Base-by-base conservation (phyloP, 1,140 invertebrate genomes). In the Polypedilum vanderplanki region DNA sequence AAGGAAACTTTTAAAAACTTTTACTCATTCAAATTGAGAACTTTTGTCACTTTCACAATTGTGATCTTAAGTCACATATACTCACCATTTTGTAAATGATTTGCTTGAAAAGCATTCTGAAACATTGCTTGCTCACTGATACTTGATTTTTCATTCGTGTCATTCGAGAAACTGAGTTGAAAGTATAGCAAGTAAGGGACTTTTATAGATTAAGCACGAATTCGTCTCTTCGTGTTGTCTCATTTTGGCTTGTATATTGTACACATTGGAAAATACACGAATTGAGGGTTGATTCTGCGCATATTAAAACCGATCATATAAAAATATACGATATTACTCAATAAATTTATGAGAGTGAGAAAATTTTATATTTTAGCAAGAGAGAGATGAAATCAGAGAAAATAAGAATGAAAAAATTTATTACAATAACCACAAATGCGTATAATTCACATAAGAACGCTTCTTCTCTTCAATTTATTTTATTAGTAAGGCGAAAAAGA, bases 21-120 rank as follows among this genome's bases (percentile, higher is more conserved):
- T 15, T 4, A 57, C 12, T 57, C 4, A n/a, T 15, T 57, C 46
- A 57, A 8, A 57, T 46, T 33, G 24, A 33, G 5, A 33, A 33
- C 24, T 57, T 57, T 12, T 4, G 4, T 57, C 46, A 57, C 46
- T n/a, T 57, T 57, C 46, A 57, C 46, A 57, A 4, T 12, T 15
- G 3, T 57, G 46, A 57, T 1, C 12, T n/a, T 9, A 15, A 57
- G 17, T 18, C 65, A 70, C 20, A 18, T 22, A 10, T 70, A 70
- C 65, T 70, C 65, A 70, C 65, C 65, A 70, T 70, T 70, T 70
- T 70, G 65, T 70, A 70, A 70, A 70, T 70, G 65, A 70, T 70
- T 70, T 70, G 65, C 65, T 22, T 70, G 65, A 70, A 70, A 70
- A 70, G 65, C 65, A 70, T 70, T 18, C 65, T 70, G 65, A 70